Percentiles rank a stretch among this genome's conserved stretches.
phyloP scores from a whole-genome alignment of 2,113 vertebrate species.

The Psephotus haematonotus region DNA sequence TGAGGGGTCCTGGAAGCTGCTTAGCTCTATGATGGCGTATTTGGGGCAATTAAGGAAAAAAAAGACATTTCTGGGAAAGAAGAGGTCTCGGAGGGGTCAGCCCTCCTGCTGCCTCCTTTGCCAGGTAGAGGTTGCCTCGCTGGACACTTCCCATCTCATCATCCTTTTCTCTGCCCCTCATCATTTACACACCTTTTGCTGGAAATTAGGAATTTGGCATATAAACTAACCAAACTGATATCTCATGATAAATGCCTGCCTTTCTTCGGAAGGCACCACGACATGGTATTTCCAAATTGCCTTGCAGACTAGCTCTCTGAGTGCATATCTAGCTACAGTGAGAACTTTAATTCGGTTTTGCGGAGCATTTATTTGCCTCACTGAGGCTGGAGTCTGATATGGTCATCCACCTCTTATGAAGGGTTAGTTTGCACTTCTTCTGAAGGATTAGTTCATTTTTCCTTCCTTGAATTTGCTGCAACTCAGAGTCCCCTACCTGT shows the following conservation, averaged over 20 bases:
- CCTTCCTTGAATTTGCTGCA: not conserved
- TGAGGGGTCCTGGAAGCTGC: not conserved
- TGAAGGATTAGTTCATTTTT: not conserved
- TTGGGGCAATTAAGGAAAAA: not conserved
- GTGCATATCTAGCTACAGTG: not conserved
- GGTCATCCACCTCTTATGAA: not conserved
- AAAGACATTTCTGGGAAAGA: not conserved
- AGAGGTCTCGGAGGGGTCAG: not conserved
- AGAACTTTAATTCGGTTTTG: not conserved
- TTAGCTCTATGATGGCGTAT: not conserved
- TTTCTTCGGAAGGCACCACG: not conserved
- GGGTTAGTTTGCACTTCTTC: not conserved
- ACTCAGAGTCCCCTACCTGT: not conserved
- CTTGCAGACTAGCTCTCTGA: not conserved
- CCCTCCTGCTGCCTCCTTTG: not conserved
- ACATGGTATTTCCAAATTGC: not conserved
- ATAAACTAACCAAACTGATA: not conserved
- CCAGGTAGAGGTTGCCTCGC: not conserved
- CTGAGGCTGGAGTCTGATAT: not conserved
- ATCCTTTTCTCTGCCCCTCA: not conserved
- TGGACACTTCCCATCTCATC: accelerated
- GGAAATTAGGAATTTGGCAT: not conserved
- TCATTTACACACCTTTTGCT: not conserved
- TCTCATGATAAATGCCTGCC: not conserved
- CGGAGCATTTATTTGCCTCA: not conserved